Evolutionary conservation across 1,140 invertebrate species (phyloP), one percentile per base, ranked within the genome.

Genomic region (Leguminivora glycinivorella): DNA sequence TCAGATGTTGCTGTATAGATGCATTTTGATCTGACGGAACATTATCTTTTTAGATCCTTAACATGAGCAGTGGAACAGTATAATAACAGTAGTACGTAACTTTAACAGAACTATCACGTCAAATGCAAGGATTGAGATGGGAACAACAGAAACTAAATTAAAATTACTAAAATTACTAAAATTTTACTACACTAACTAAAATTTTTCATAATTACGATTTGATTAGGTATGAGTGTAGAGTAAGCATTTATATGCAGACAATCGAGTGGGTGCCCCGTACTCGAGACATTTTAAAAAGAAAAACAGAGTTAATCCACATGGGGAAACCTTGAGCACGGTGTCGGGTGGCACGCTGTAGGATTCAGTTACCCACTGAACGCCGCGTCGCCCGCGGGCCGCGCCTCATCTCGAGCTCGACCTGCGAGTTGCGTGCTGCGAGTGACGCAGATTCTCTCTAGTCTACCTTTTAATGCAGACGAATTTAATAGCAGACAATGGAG

Each of bases 221-320:
- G 14, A 14, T 40, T 40, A 40, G 12, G 14, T 40, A 14, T 43
- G 14, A 43, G 5, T n/a, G n/a, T n/a, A 43, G 12, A n/a, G n/a
- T 52, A 52, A n/a, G n/a, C n/a, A n/a, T n/a, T n/a, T n/a, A n/a
- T n/a, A n/a, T 6, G 17, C 17, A 47, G 43, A 14, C n/a, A n/a
- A 47, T 47, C 43, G 12, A 26, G 7, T 29, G 17, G 56, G 7
- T 25, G 25, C 56, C 56, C 25, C 14, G 7, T 31, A 69, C 34
- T 70, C 71, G 79, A 76, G 73, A 77, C 76, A 73, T 77, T 81
- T 82, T 71, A 80, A 81, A 82, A 89, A 76, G 85, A 85, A 89
- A 83, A 84, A 78, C 81, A 70, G 75, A 76, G 79, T 76, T 88
- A 91, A 91, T 90, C 80, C 84, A 83, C 77, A 88, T 87, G 81